Evolutionary conservation across 2,797 vertebrate species (phyloP).

Genomic region (Graptemys geographica): DNA sequence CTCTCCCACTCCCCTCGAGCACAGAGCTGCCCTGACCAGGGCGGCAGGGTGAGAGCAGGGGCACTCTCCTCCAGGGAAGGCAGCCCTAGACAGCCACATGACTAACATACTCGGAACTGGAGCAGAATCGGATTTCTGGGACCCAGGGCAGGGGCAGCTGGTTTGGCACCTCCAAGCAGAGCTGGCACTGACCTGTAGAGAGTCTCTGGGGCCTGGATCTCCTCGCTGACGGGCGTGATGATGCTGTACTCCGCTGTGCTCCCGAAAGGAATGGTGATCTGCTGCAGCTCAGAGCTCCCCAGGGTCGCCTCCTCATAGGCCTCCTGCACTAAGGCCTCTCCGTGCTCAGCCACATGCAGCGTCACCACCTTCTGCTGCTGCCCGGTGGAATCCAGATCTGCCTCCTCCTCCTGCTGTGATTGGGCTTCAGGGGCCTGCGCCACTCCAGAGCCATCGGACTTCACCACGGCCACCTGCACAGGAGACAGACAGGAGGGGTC

Average conservation of each 20-base stretch:
- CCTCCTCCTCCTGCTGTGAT: conserved; percentile 33
- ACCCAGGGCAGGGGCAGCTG: background rate
- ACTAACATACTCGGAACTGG: no score
- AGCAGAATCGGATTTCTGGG: background rate
- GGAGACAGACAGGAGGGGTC: background rate
- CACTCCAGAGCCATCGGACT: conserved; percentile 78
- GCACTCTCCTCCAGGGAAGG: background rate
- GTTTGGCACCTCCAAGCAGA: background rate
- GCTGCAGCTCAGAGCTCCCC: conserved; percentile 83
- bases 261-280: conserved; percentile 88
- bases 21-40: no score
- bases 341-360: conserved; percentile 89
- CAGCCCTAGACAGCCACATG: no score
- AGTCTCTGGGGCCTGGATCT: conserved; percentile 81
- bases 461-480: conserved; percentile 91
- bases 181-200: conserved; percentile 85
- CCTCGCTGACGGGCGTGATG: conserved; percentile 87
- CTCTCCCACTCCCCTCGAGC: background rate
- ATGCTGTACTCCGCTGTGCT: conserved; percentile 86
- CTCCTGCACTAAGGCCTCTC: conserved; percentile 85
- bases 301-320: conserved; percentile 80
- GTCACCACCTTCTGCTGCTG: conserved; percentile 89
- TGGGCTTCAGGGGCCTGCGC: conserved; percentile 29
- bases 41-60: background rate
- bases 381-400: conserved; percentile 58